Evolutionary conservation across 2,888 invertebrate species (phyloP), one percentile per base, ranked within the genome.

Genomic region (Tetramorium bicarinatum): DNA sequence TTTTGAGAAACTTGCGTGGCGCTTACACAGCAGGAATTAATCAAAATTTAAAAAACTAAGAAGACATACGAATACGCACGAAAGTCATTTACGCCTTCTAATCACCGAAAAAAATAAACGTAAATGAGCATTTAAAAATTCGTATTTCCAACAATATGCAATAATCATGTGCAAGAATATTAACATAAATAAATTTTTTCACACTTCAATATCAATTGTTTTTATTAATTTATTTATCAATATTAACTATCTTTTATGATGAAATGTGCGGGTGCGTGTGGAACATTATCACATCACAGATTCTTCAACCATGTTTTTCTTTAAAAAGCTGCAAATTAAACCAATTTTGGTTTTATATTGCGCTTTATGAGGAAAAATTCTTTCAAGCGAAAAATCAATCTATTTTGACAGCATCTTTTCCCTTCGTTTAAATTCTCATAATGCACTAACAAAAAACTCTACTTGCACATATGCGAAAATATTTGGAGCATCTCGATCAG

Each of bases 311-410:
- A 15, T 7, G 34, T 38, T 52, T 52, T 34, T 49, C 21, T 38
- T 49, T 34, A 8, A 13, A 69, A 52, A 2, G 3, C 34, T 49
- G 34, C n/a, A 49, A 69, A 69, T 25, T 54, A 54, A 54, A 13
- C 21, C 13, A 25, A 49, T 54, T 54, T 54, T 29, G 38, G n/a
- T 69, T 49, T 69, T 49, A 69, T 69, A 52, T 52, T 18, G 25
- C 25, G 15, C n/a, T 38, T 38, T 6, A n/a, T n/a, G 13, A 44
- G 1, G 6, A 9, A 25, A 25, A 67, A 67, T 47, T 25, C 11
- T 47, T 66, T 67, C 13, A 25, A 47, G 13, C 41, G 21, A 15
- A 13, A 21, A 41, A 34, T 15, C 21, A 21, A 41, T 4, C 18
- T 2, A 44, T 15, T 15, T 66, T 25, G 21, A 69, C 4, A n/a